Evolutionary conservation across 92 coral and sea anemone genomes (phyloP).

Genomic region (Phenganax subtilis): DNA sequence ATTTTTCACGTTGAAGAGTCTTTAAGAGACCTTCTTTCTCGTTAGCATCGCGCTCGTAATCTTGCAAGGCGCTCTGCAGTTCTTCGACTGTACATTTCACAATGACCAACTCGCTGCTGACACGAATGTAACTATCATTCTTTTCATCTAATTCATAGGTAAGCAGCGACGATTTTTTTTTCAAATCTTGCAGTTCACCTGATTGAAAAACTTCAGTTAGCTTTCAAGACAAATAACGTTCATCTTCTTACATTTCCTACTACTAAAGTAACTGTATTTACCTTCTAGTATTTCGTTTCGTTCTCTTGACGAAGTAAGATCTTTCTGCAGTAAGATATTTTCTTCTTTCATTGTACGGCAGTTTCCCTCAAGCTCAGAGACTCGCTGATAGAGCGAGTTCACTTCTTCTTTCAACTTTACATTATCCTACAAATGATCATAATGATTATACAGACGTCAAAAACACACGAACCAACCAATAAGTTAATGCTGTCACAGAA

Average conservation of each 20-base stretch:
- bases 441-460: too few species aligned
- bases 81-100: conserved; percentile 76
- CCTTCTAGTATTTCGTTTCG: conserved; percentile 59
- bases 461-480: too few species aligned
- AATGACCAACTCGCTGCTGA: conserved; percentile 61
- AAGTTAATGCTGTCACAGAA: too few species aligned
- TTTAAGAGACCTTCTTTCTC: conserved; percentile 17
- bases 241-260: too few species aligned
- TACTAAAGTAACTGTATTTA: too few species aligned
- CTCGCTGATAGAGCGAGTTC: conserved; percentile 73
- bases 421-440: conserved; percentile 59
- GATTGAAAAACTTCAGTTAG: too few species aligned
- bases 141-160: conserved; percentile 65
- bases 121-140: conserved; percentile 58
- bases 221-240: too few species aligned
- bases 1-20: conserved; percentile 5
- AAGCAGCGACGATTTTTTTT: conserved; percentile 55
- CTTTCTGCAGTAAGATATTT: conserved; percentile 75
- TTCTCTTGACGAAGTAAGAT: conserved; percentile 73
- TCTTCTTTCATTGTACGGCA: conserved; percentile 81
- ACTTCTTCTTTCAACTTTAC: conserved; percentile 74
- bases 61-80: conserved; percentile 51
- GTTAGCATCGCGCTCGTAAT: conserved; percentile 11
- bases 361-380: conserved; percentile 78
- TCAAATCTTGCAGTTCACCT: conserved; percentile 59